Evolutionary conservation across 2,113 vertebrate species (phyloP).

Genomic region (Oplegnathus fasciatus): DNA sequence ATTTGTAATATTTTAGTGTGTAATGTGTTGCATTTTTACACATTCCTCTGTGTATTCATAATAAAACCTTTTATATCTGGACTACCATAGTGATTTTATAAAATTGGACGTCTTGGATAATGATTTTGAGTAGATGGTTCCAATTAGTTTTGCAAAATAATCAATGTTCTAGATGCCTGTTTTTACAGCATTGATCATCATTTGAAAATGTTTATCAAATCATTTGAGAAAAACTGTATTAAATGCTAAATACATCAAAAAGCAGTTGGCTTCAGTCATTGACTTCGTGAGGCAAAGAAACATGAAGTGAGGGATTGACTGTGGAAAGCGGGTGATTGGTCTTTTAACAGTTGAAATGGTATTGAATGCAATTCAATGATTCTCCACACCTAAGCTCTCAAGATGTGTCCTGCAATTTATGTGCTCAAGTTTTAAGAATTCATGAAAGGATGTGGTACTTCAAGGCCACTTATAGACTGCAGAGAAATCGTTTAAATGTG

Average conservation of each 20-base stretch:
- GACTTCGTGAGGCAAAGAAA: conserved; percentile 11
- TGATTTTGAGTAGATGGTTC: background rate
- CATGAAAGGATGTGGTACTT: conserved; percentile 13
- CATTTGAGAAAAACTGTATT: background rate
- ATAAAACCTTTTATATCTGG: background rate
- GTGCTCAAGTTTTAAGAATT: conserved; percentile 25
- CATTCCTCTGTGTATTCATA: background rate
- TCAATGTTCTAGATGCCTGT: conserved; percentile 16
- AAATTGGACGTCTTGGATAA: background rate
- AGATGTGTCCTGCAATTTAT: conserved; percentile 23
- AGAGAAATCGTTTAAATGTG: conserved; percentile 8
- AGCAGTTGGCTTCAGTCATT: background rate
- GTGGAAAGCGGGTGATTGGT: conserved; percentile 5
- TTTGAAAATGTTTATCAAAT: background rate
- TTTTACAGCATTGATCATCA: conserved; percentile 3
- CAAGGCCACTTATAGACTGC: background rate
- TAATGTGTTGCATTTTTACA: background rate
- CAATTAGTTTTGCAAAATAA: conserved; percentile 4
- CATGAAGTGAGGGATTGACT: conserved; percentile 25
- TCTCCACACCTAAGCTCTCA: conserved; percentile 12
- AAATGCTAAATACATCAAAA: background rate
- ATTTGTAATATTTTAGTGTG: background rate
- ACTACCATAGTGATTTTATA: background rate
- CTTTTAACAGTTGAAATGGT: conserved; percentile 23
- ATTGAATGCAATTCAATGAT: conserved; percentile 30